phyloP scores from a whole-genome alignment of 2,797 vertebrate species.

The Pseudochirops cupreus region DNA sequence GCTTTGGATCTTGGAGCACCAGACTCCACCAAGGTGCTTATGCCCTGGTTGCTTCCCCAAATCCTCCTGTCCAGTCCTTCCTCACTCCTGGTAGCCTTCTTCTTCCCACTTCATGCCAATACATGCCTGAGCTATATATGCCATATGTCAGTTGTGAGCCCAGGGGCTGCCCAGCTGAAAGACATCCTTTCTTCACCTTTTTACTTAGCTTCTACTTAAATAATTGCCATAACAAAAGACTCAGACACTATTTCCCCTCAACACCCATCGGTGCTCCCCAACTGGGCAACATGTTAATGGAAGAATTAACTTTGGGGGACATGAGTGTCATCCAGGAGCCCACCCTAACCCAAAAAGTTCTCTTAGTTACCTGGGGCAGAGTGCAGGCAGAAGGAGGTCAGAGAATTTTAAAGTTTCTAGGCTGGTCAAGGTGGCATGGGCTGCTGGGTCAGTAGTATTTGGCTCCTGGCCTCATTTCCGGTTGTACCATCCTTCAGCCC shows the following conservation, averaged over 20 bases:
- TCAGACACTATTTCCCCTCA: not conserved
- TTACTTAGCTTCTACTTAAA: not conserved
- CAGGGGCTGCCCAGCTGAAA: not conserved
- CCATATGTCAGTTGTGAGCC: not conserved
- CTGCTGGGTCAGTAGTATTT: slow-evolving; percentile 61
- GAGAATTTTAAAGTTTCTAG: slow-evolving; percentile 40
- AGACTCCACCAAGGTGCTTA: not conserved
- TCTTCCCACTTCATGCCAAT: not conserved
- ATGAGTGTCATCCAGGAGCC: not conserved
- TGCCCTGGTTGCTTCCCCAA: too few species aligned
- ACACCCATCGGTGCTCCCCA: not conserved
- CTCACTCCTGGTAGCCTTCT: not conserved
- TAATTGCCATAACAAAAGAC: not conserved
- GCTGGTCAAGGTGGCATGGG: not conserved
- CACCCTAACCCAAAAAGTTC: not conserved
- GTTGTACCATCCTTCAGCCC: slow-evolving; percentile 78
- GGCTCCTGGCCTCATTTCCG: slow-evolving; percentile 82
- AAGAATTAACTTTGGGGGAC: not conserved
- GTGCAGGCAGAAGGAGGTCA: not conserved
- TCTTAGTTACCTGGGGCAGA: slow-evolving; percentile 61
- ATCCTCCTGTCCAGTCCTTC: not conserved
- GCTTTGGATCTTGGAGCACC: not conserved
- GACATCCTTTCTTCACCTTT: not conserved
- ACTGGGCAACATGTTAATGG: not conserved
- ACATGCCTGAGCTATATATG: not conserved